phyloP scores from a whole-genome alignment of 2,113 vertebrate species.

The Takifugu bimaculatus region DNA sequence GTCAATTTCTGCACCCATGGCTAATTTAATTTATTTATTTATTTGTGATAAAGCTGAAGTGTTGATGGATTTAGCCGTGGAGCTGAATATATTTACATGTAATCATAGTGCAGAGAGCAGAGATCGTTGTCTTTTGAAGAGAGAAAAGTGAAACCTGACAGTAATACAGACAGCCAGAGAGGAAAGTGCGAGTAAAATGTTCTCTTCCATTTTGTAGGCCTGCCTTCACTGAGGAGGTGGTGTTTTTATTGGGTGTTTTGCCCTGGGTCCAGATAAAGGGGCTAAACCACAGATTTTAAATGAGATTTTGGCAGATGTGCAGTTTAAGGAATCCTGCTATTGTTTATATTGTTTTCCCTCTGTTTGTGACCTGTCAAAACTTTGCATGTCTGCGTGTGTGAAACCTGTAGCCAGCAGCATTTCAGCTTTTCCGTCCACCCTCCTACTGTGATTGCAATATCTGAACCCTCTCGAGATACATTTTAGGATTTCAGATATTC shows the following conservation, averaged over 20 bases:
- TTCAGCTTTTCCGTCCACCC: background rate
- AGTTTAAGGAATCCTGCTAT: background rate
- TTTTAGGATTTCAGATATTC: too few relatives aligned
- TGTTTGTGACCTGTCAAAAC: background rate
- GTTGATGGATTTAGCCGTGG: background rate
- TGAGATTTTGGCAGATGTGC: background rate
- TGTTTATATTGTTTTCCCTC: background rate
- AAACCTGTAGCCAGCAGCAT: background rate
- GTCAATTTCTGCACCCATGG: conserved; percentile 7
- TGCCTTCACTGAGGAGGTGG: background rate
- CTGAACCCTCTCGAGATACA: background rate
- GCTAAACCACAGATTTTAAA: background rate
- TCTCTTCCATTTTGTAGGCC: background rate
- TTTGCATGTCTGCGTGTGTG: background rate
- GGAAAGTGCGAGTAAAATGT: background rate
- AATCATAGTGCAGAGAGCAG: background rate
- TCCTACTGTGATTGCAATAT: too few relatives aligned
- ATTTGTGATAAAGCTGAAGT: conserved; percentile 16
- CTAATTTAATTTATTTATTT: conserved; percentile 9
- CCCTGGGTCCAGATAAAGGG: background rate
- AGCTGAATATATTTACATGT: background rate
- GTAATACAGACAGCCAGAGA: background rate
- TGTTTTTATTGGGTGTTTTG: background rate
- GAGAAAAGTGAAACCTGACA: background rate
- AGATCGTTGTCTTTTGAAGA: background rate